Evolutionary conservation across 2,797 vertebrate genomes (phyloP).

Genomic region (Coccyzus lansbergi): DNA sequence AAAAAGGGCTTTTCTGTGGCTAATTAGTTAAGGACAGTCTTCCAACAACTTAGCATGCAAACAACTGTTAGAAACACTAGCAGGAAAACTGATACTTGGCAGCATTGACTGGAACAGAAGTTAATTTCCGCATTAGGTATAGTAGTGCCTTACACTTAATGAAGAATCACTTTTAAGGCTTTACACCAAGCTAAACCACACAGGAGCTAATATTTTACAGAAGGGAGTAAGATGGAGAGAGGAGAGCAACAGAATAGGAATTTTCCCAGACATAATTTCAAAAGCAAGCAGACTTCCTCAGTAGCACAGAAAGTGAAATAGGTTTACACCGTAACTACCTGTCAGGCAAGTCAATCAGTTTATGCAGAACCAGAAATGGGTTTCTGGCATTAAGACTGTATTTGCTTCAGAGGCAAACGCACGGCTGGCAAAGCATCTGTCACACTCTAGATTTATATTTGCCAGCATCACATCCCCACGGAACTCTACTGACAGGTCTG

Average conservation of each 20-base stretch:
- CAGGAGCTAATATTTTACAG: background rate
- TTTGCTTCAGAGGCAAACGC: background rate
- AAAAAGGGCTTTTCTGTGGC: background rate
- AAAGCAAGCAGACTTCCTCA: background rate
- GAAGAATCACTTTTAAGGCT: background rate
- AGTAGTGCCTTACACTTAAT: background rate
- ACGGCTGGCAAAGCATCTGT: background rate
- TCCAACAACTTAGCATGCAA: background rate
- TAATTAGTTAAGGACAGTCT: background rate
- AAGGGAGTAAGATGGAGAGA: background rate
- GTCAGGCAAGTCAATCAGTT: background rate
- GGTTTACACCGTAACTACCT: background rate
- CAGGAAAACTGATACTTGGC: rapidly evolving
- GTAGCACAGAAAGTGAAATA: background rate
- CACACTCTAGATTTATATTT: background rate
- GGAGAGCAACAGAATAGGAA: background rate
- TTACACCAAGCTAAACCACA: background rate
- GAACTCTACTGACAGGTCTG: background rate
- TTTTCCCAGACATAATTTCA: background rate
- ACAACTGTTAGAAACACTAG: background rate
- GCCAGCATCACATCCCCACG: background rate
- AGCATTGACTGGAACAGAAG: background rate
- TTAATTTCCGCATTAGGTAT: background rate
- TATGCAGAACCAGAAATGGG: background rate
- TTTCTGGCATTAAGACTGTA: background rate